These are phyloP conservation scores for Galagoides demidoff DNA, from an alignment of 2,797 vertebrate genomes.

Conservation along the genomic window DNA sequence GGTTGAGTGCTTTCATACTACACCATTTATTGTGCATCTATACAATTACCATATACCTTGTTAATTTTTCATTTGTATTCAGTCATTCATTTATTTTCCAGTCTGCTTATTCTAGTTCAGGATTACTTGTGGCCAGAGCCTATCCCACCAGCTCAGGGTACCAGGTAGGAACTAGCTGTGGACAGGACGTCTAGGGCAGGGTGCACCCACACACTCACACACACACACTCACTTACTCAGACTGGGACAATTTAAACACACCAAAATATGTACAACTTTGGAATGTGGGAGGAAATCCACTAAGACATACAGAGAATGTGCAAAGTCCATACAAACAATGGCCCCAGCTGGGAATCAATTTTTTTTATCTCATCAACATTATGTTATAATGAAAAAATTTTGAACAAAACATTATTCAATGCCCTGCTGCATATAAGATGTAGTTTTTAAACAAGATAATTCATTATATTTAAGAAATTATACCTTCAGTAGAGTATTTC, in stretches of 20 bases:
- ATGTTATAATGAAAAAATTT: neutral
- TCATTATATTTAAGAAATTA: neutral
- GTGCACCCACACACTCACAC: neutral
- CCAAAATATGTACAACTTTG: neutral
- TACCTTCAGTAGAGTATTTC: neutral
- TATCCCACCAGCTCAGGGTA: neutral
- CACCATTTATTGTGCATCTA: neutral
- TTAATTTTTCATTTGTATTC: neutral
- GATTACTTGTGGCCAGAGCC: neutral
- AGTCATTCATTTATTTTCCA: neutral
- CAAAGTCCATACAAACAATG: neutral
- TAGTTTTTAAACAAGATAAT: conserved; percentile 9
- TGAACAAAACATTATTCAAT: neutral
- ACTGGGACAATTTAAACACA: neutral
- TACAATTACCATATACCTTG: neutral
- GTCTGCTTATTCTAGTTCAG: neutral
- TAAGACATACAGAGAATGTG: neutral
- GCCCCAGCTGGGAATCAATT: neutral
- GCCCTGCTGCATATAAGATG: neutral
- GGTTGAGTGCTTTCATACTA: neutral
- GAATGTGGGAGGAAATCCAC: neutral
- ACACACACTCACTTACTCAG: neutral
- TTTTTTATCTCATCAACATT: neutral
- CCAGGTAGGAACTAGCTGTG: neutral
- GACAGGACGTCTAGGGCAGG: neutral